Evolutionary conservation across 2,113 vertebrate species (phyloP), one percentile per base, ranked within the genome.

Genomic region (Saguinus imperator): DNA sequence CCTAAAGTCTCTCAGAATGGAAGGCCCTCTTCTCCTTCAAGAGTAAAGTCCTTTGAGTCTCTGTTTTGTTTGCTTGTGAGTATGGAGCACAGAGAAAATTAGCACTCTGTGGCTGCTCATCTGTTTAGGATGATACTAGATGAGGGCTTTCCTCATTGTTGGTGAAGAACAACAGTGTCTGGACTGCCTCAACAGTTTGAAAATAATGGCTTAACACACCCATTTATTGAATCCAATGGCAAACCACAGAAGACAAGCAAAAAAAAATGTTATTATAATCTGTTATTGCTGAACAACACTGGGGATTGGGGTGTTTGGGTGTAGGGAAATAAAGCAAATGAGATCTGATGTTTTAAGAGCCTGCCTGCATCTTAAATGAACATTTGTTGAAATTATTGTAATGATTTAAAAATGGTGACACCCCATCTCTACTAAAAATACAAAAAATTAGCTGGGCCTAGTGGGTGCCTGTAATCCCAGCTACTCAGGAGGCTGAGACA

Each of bases 211-310:
- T 84, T 73, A 77, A 85, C 66, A 48, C 57, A 50, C 23, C 57
- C 72, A 48, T 73, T 77, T 92, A 92, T 86, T 86, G 52, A 94
- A 95, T 95, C 91, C 86, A 87, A 94, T 95, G 76, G 80, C 55
- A 92, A 96, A 79, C 58, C 70, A 86, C 95, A 94, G 94, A 97
- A 95, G 96, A 77, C 72, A 73, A 82, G 27, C 25, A 81, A 70
- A 96, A 96, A 96, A 87, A 85, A 92, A 92, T 70, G 40, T 87
- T 87, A 96, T 95, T 94, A 68, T 94, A 79, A 96, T 95, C 52
- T 84, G 91, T 81, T 91, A 68, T 68, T 87, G 80, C 32, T 80
- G 80, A 90, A 70, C 89, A 96, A 93, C 16, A 3, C 23, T 55
- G 55, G 84, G 76, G 43, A 87, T 57, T 29, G 45, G 32, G 9